These are phyloP conservation scores for Acrocyrtus sp. DNA, from an alignment of 2,888 invertebrate genomes.

Conservation along the genomic window DNA sequence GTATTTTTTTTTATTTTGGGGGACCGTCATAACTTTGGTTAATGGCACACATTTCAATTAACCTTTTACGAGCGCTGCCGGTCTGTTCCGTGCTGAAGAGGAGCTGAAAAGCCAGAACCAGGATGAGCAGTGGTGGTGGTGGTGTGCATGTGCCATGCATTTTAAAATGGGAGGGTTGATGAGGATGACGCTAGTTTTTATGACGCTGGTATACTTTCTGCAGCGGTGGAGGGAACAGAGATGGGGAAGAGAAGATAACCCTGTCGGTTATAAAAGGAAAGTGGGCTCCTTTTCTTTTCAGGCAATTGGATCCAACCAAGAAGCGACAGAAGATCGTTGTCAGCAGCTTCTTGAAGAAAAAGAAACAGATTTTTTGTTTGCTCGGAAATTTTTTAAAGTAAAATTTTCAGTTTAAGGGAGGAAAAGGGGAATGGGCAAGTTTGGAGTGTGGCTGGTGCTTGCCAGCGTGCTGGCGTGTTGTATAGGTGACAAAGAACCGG, in stretches of 20 bases:
- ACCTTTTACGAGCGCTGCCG: conserved; percentile 62
- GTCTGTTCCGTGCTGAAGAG: no score
- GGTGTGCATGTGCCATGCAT: neutral
- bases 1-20: no score
- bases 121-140: no score
- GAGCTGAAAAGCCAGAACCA: no score
- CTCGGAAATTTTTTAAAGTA: neutral
- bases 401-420: conserved; percentile 1
- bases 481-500: conserved; percentile 33
- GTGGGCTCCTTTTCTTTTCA: conserved; percentile 3
- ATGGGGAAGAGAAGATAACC: conserved; percentile 25
- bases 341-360: no score
- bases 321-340: neutral
- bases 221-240: neutral
- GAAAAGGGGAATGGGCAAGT: conserved; percentile 21
- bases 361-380: no score
- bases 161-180: no score
- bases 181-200: no score
- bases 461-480: conserved; percentile 14
- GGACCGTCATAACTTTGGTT: neutral
- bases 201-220: conserved; percentile 36
- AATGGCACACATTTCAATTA: conserved; percentile 52
- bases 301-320: neutral
- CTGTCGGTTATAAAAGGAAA: conserved; percentile 31
- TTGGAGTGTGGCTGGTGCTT: conserved; percentile 10